Conservation (phyloP, 2,888 invertebrate species). For the Rotaria sp. region DNA sequence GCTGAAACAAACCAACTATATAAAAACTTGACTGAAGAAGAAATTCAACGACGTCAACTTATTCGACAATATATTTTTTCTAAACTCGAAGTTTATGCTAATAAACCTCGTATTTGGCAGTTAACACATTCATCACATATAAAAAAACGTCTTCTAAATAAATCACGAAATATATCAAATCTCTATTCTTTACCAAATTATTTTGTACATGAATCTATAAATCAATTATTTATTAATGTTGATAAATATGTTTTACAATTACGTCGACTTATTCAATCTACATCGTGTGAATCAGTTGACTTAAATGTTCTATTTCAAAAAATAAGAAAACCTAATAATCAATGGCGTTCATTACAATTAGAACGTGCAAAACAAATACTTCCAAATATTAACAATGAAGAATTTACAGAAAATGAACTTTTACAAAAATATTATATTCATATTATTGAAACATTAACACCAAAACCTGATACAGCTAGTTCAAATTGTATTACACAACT, state of each 20-base stretch:
- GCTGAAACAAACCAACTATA: not conserved
- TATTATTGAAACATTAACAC: not conserved
- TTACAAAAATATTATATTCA: not conserved
- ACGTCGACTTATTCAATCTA: not conserved
- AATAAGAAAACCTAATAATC: not conserved
- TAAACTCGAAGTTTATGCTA: not conserved
- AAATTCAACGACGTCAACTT: not conserved
- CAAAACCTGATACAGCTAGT: not conserved
- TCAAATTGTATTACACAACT: not conserved
- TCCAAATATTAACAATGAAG: not conserved
- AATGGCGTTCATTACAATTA: slow-evolving; percentile 12
- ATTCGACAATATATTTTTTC: not conserved
- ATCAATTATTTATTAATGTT: not conserved
- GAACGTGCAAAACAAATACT: not conserved
- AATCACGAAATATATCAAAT: not conserved
- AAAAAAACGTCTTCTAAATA: not conserved
- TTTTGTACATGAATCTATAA: not conserved
- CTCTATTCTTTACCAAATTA: not conserved
- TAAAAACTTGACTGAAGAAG: not conserved
- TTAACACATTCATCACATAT: not conserved
- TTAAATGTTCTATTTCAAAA: not conserved
- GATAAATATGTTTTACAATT: not conserved
- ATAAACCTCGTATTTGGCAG: slow-evolving; percentile 7
- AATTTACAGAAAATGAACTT: not conserved
- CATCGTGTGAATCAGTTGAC: not conserved